A percentile compares a stretch with the other conserved stretches of the same genome.
These are phyloP conservation scores for Halictus rubicundus DNA, from an alignment of 1,140 invertebrate genomes.

Conservation along the genomic window DNA sequence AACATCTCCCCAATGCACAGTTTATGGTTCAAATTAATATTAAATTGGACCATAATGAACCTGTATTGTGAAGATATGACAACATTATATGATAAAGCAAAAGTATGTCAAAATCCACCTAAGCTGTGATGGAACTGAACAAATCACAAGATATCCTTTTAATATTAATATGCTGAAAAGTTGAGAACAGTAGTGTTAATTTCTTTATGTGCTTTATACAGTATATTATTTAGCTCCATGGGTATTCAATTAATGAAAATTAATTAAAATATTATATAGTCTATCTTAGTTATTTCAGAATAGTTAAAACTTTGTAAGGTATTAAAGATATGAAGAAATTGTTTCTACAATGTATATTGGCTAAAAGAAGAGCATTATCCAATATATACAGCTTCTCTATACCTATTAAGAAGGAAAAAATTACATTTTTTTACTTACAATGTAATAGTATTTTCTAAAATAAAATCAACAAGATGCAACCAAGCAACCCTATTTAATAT, in stretches of 20 bases:
- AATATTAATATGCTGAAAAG: conserved; percentile 51
- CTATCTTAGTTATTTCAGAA: background rate
- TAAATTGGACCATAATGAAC: background rate
- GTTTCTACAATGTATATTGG: too few relatives aligned
- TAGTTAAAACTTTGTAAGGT: too few relatives aligned
- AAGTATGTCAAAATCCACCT: conserved; percentile 69
- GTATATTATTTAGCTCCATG: conserved; percentile 22
- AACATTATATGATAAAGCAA: conserved; percentile 11
- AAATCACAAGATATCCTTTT: conserved; percentile 50
- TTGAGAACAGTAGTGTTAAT: conserved; percentile 43
- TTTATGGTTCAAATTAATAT: background rate
- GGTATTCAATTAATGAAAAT: conserved; percentile 34
- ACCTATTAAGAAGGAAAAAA: too few relatives aligned
- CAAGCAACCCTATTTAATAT: too few relatives aligned
- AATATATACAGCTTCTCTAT: too few relatives aligned
- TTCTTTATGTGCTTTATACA: conserved; percentile 14
- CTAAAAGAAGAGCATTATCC: too few relatives aligned
- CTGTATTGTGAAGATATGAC: background rate
- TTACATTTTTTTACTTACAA: too few relatives aligned
- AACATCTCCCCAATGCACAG: background rate
- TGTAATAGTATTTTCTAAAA: too few relatives aligned
- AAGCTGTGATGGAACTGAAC: conserved; percentile 50
- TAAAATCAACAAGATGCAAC: too few relatives aligned
- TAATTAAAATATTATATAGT: conserved; percentile 41
- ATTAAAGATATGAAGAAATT: too few relatives aligned